phyloP scores from a whole-genome alignment of 2,888 invertebrate genomes.

The Kuschelorhynchus macadamiae region DNA sequence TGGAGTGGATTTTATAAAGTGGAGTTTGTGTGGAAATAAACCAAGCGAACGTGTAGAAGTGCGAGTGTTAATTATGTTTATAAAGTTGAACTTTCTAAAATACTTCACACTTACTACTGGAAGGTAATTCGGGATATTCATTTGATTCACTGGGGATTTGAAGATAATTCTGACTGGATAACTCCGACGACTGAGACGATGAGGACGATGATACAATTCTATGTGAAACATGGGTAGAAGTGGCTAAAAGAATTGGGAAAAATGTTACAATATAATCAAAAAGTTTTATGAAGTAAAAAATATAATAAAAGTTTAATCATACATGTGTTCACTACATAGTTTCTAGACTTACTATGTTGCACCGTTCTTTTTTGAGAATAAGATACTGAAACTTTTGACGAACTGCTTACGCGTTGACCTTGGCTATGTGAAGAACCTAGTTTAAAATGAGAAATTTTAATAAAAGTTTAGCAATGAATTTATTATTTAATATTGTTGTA shows the following conservation, averaged over 20 bases:
- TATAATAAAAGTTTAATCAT: too few relatives aligned
- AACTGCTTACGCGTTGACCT: constrained; percentile 10
- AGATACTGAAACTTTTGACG: constrained; percentile 11
- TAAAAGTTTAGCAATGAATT: neutral
- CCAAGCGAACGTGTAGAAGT: too few relatives aligned
- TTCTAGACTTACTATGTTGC: constrained; percentile 16
- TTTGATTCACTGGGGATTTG: constrained; percentile 1
- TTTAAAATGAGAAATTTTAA: neutral
- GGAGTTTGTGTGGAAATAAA: too few relatives aligned
- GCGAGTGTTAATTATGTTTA: too few relatives aligned
- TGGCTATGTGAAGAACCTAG: constrained; percentile 15
- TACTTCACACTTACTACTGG: constrained; percentile 8
- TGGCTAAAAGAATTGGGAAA: neutral
- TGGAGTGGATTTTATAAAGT: too few relatives aligned
- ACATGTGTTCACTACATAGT: neutral
- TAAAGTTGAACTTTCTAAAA: too few relatives aligned
- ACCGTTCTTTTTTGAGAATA: constrained; percentile 17
- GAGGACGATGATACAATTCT: constrained; percentile 13
- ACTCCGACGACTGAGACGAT: constrained; percentile 1
- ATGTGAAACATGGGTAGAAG: constrained; percentile 12
- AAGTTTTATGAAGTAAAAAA: neutral
- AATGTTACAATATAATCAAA: neutral
- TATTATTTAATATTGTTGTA: neutral
- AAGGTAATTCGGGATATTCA: constrained; percentile 4
- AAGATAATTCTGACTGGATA: constrained; percentile 9